A percentile compares a stretch with the other conserved stretches of the same genome.
These are phyloP conservation scores for Drosophila kambysellisi DNA, from an alignment of 2,888 invertebrate genomes.

Conservation along the genomic window DNA sequence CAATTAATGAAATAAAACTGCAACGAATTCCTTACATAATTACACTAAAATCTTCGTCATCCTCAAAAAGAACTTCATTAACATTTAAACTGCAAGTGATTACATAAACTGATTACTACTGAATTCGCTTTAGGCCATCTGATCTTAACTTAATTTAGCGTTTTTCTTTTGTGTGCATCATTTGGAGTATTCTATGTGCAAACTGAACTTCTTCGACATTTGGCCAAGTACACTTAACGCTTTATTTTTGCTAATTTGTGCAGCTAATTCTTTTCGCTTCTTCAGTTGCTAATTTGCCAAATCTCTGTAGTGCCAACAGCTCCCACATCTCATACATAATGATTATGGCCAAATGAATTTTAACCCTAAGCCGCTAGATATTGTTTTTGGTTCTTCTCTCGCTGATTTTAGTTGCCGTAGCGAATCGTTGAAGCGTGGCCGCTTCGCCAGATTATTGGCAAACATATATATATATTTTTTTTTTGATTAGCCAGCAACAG, in stretches of 20 bases:
- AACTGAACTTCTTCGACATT: background rate
- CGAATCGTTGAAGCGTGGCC: slow-evolving; percentile 74
- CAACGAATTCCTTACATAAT: background rate
- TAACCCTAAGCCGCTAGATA: slow-evolving; percentile 5
- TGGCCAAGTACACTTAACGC: slow-evolving; percentile 3
- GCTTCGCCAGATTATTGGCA: slow-evolving; percentile 72
- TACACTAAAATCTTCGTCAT: background rate
- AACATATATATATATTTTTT: slow-evolving; percentile 55
- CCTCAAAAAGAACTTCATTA: background rate
- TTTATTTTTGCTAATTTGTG: background rate
- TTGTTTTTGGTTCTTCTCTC: slow-evolving; percentile 36
- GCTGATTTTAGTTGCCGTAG: slow-evolving; percentile 40
- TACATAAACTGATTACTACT: background rate
- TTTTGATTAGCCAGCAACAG: slow-evolving; percentile 58
- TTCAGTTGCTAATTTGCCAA: background rate
- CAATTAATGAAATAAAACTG: background rate
- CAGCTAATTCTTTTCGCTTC: slow-evolving; percentile 1
- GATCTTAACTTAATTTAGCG: background rate
- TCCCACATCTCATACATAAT: slow-evolving; percentile 13
- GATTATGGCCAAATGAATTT: slow-evolving; percentile 35
- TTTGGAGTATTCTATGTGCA: background rate
- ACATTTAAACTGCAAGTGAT: background rate
- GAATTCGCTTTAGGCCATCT: background rate
- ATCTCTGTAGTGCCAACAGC: slow-evolving; percentile 4
- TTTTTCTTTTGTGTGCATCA: background rate